phyloP scores from a whole-genome alignment of 2,113 vertebrate genomes.

The Clarias gariepinus region DNA sequence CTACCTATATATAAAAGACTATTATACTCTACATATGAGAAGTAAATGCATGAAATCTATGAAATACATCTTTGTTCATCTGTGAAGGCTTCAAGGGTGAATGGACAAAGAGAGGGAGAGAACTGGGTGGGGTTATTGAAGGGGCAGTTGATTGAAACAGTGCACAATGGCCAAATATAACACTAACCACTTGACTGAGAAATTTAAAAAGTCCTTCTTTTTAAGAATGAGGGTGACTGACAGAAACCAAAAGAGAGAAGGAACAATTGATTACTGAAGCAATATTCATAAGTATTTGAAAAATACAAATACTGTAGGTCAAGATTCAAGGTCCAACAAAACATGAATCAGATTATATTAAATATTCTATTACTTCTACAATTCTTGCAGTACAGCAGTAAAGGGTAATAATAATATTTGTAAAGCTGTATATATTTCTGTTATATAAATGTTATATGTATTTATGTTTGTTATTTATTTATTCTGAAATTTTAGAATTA shows the following conservation, averaged over 20 bases:
- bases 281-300: neutral
- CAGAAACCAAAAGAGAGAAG: neutral
- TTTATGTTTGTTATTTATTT: neutral
- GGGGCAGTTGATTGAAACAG: neutral
- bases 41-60: slow-evolving; percentile 13
- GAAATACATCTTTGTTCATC: slow-evolving; percentile 8
- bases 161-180: slow-evolving; percentile 43
- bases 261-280: slow-evolving; percentile 22
- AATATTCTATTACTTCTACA: slow-evolving; percentile 12
- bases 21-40: neutral
- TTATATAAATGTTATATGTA: too few relatives aligned
- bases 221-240: neutral
- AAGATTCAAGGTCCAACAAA: slow-evolving; percentile 11
- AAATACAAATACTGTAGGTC: neutral
- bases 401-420: neutral
- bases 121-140: neutral
- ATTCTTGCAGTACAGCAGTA: neutral
- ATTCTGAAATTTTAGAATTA: neutral
- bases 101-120: slow-evolving; percentile 16
- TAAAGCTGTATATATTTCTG: neutral
- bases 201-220: neutral
- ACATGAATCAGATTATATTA: slow-evolving; percentile 2
- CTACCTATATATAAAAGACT: too few relatives aligned
- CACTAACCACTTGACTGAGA: slow-evolving; percentile 19
- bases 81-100: slow-evolving; percentile 33